phyloP scores from a whole-genome alignment of 2,797 vertebrate genomes.

The Euphonia xanthogaster region DNA sequence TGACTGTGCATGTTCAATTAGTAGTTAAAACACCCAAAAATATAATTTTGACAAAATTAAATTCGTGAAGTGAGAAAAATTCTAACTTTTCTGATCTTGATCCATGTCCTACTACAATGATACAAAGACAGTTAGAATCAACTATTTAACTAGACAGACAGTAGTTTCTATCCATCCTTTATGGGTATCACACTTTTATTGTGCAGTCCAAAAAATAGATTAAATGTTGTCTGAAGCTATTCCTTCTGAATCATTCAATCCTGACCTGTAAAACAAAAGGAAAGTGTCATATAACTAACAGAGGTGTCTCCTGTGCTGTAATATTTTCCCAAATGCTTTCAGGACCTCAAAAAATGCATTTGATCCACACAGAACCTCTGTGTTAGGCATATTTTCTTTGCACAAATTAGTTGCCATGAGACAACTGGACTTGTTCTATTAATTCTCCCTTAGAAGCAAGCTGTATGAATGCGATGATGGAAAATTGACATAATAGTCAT shows the following conservation, averaged over 20 bases:
- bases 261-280: background rate
- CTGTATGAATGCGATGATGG: background rate
- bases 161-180: background rate
- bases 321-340: background rate
- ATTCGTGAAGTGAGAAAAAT: background rate
- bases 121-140: background rate
- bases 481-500: background rate
- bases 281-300: background rate
- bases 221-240: background rate
- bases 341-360: background rate
- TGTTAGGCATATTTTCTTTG: background rate
- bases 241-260: background rate
- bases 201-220: background rate
- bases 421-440: background rate
- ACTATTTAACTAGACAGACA: background rate
- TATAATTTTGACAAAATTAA: background rate
- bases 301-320: background rate
- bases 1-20: background rate
- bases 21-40: background rate
- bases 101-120: background rate
- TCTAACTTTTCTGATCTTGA: background rate
- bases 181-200: background rate
- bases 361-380: background rate
- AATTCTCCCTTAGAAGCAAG: background rate
- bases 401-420: background rate